phyloP scores from a whole-genome alignment of 1,140 invertebrate genomes.

The Bombus haemorrhoidalis region DNA sequence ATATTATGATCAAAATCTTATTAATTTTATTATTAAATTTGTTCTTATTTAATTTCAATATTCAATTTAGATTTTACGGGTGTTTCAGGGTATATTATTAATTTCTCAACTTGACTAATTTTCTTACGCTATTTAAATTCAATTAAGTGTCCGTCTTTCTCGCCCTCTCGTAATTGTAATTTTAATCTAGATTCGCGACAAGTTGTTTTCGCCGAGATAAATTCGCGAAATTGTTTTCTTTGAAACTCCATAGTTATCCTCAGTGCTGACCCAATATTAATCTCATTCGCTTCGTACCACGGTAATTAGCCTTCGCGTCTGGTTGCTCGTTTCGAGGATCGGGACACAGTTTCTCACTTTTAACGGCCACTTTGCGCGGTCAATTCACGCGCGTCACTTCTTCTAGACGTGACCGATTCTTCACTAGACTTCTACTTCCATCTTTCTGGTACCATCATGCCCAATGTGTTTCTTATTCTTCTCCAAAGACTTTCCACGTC shows the following conservation, averaged over 20 bases:
- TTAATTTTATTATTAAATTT: not conserved
- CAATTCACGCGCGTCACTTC: not conserved
- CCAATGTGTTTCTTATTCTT: no score
- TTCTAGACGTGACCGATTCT: not conserved
- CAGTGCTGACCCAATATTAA: slow-evolving; percentile 9
- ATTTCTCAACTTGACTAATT: not conserved
- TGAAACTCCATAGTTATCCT: not conserved
- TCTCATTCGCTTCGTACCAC: not conserved
- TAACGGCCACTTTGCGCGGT: not conserved
- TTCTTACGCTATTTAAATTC: not conserved
- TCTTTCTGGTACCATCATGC: not conserved
- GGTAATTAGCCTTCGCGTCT: slow-evolving; percentile 16
- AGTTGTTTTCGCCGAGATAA: not conserved
- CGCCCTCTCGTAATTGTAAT: no score
- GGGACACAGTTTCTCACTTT: not conserved
- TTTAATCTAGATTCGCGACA: not conserved
- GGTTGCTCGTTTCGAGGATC: not conserved
- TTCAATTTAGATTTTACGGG: not conserved
- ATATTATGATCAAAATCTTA: no score
- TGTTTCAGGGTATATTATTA: no score
- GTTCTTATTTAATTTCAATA: not conserved
- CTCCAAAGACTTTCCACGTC: no score
- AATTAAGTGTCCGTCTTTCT: no score
- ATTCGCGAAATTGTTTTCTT: not conserved
- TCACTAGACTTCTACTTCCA: no score